phyloP scores from a whole-genome alignment of 2,888 invertebrate species.

The Eupithecia insigniata region DNA sequence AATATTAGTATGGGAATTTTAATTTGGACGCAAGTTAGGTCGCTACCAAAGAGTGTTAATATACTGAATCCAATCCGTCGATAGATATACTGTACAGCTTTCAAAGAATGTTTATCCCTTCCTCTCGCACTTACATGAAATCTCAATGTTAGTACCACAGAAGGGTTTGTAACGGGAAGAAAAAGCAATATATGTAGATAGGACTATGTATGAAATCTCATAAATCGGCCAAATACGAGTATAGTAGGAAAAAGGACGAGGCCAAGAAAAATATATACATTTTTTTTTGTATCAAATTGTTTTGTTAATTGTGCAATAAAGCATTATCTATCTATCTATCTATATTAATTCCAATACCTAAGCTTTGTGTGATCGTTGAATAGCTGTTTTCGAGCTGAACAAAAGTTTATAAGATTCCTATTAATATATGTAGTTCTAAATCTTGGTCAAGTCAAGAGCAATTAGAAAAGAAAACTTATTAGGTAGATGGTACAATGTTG shows the following conservation, averaged over 20 bases:
- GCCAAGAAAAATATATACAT: too few species aligned
- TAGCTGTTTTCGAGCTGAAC: not conserved
- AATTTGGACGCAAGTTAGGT: slow-evolving; percentile 21
- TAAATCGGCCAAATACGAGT: not conserved
- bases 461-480: not conserved
- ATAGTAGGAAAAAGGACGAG: not conserved
- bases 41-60: slow-evolving; percentile 33
- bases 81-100: slow-evolving; percentile 29
- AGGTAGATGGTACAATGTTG: not conserved
- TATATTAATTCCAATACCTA: not conserved
- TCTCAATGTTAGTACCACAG: slow-evolving; percentile 24
- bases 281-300: too few species aligned
- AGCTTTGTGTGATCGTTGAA: not conserved
- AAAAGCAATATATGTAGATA: not conserved
- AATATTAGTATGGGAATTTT: slow-evolving; percentile 56
- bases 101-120: slow-evolving; percentile 11
- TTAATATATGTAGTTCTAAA: not conserved
- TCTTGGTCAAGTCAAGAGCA: not conserved
- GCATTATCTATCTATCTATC: too few species aligned
- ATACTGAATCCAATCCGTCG: slow-evolving; percentile 39
- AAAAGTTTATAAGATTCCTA: not conserved
- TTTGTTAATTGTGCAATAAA: too few species aligned
- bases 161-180: not conserved
- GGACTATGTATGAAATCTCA: not conserved
- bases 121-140: slow-evolving; percentile 20